Conservation (phyloP, 64 coral and sea anemone species). For the Montipora capricornis region DNA sequence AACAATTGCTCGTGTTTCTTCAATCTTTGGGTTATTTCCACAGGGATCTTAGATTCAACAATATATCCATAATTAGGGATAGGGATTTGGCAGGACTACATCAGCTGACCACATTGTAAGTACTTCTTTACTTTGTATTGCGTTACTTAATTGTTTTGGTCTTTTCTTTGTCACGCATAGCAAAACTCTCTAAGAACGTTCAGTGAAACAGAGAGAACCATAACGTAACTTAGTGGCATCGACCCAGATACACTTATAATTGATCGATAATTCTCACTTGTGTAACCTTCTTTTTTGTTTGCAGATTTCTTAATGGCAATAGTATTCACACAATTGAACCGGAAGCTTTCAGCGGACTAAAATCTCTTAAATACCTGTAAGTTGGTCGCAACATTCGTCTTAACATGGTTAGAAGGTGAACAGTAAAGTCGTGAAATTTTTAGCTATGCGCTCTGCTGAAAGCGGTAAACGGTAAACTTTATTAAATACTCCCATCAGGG, state of each 20-base stretch:
- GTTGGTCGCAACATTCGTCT: not conserved
- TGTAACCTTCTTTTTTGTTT: not conserved
- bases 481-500: too few species aligned
- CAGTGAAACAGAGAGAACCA: not conserved
- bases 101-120: slow-evolving; percentile 84
- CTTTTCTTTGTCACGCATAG: not conserved
- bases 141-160: not conserved
- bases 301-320: slow-evolving; percentile 79
- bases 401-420: not conserved
- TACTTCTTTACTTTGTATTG: not conserved
- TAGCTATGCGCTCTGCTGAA: too few species aligned
- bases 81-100: slow-evolving; percentile 71
- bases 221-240: too few species aligned
- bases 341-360: slow-evolving; percentile 71
- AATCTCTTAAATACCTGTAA: slow-evolving; percentile 88
- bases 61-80: slow-evolving; percentile 71
- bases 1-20: not conserved
- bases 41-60: slow-evolving; percentile 94
- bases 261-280: not conserved
- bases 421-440: too few species aligned
- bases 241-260: too few species aligned
- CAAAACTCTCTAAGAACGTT: not conserved
- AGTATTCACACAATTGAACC: slow-evolving; percentile 62
- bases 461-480: too few species aligned
- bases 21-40: not conserved